Percentiles rank a stretch among this genome's conserved stretches.
Conservation (phyloP, 2,113 vertebrate genomes). For the Paratilapia polleni region DNA sequence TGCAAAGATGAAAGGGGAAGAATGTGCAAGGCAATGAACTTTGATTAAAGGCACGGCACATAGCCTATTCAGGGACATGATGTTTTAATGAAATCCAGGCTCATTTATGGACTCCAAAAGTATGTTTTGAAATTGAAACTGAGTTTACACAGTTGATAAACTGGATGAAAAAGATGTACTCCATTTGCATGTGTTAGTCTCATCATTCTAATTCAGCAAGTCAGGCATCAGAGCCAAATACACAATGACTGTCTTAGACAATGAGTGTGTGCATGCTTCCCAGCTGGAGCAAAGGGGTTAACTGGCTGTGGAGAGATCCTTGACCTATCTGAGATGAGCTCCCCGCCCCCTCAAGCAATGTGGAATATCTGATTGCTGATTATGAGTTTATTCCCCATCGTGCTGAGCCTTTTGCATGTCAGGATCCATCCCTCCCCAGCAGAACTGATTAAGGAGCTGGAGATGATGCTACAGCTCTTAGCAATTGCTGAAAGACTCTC, state of each 20-base stretch:
- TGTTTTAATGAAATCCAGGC: constrained; percentile 52
- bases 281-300: constrained; percentile 67
- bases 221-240: constrained; percentile 19
- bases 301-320: constrained; percentile 79
- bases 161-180: constrained; percentile 7
- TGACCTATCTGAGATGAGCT: constrained; percentile 80
- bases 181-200: neutral
- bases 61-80: constrained; percentile 69
- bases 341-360: constrained; percentile 69
- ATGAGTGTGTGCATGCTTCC: constrained; percentile 57
- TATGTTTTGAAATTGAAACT: constrained; percentile 44
- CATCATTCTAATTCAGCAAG: constrained; percentile 20
- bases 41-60: constrained; percentile 68
- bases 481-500: constrained; percentile 72
- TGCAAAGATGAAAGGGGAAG: constrained; percentile 80
- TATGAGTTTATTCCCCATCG: constrained; percentile 80
- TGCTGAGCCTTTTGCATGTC: constrained; percentile 77
- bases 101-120: constrained; percentile 29
- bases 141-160: constrained; percentile 26
- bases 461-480: constrained; percentile 77
- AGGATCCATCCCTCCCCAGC: constrained; percentile 72
- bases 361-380: constrained; percentile 84
- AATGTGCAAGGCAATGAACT: constrained; percentile 80
- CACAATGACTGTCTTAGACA: constrained; percentile 43
- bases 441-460: constrained; percentile 81